Conservation (phyloP, 2,113 vertebrate species). For the Lanius collurio region DNA sequence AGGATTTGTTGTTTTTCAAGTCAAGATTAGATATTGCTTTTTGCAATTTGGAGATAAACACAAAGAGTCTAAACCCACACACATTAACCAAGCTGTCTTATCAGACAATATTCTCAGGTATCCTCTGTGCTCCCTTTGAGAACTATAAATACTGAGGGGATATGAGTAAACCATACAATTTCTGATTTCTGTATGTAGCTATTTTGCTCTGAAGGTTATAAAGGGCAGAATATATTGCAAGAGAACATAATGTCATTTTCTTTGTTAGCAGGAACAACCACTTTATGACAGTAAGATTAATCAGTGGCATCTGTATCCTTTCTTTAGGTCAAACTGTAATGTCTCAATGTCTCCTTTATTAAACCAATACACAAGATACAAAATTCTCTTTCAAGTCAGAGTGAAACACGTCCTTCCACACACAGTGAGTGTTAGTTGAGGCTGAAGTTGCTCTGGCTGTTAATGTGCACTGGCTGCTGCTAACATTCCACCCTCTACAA, state of each 20-base stretch:
- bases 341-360: neutral
- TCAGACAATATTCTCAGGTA: neutral
- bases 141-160: neutral
- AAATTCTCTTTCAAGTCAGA: neutral
- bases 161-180: neutral
- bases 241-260: neutral
- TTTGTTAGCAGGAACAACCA: neutral
- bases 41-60: neutral
- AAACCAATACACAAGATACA: neutral
- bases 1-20: neutral
- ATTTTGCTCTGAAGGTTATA: neutral
- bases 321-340: neutral
- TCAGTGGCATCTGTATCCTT: neutral
- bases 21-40: neutral
- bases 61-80: neutral
- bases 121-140: neutral
- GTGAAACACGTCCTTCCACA: neutral
- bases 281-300: neutral
- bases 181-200: neutral
- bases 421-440: neutral
- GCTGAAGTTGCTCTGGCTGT: neutral
- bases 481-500: neutral
- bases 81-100: neutral
- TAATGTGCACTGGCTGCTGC: neutral
- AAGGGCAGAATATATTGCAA: neutral